Evolutionary conservation across 1,140 invertebrate genomes (phyloP).

Genomic region (Aricia agestis): DNA sequence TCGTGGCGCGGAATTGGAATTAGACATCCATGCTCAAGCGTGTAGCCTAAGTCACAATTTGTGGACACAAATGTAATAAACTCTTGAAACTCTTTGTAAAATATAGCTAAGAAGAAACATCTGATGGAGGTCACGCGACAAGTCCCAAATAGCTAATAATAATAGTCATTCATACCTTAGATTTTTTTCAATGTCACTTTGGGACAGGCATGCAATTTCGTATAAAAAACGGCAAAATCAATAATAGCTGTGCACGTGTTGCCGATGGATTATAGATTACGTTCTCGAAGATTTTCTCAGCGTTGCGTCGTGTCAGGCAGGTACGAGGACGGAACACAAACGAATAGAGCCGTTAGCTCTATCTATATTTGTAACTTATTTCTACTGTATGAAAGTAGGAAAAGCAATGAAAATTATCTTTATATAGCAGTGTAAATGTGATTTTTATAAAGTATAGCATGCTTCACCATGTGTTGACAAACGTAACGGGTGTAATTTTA

Average conservation of each 20-base stretch:
- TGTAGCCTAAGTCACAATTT: no score
- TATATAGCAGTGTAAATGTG: no score
- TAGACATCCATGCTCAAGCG: no score
- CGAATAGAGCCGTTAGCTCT: slow-evolving; percentile 30
- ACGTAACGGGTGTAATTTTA: no score
- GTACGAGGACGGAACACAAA: slow-evolving; percentile 41
- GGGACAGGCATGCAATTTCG: slow-evolving; percentile 66
- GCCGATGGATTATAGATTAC: slow-evolving; percentile 72
- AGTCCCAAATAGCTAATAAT: slow-evolving; percentile 62
- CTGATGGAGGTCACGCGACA: slow-evolving; percentile 33
- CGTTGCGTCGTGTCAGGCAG: slow-evolving; percentile 52
- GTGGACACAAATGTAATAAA: no score
- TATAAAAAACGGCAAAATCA: slow-evolving; percentile 74
- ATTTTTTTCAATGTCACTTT: slow-evolving; percentile 65
- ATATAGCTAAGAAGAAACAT: not conserved
- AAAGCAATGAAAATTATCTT: no score
- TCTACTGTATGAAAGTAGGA: no score
- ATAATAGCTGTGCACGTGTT: slow-evolving; percentile 73
- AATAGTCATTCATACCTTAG: slow-evolving; percentile 64
- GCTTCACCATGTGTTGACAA: no score
- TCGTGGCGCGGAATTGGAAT: no score
- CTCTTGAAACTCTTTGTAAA: not conserved
- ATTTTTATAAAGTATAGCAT: no score
- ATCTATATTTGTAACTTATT: slow-evolving; percentile 1
- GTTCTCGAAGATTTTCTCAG: slow-evolving; percentile 71